Evolutionary conservation across 2,113 vertebrate species (phyloP).

Genomic region (Callipepla californica): DNA sequence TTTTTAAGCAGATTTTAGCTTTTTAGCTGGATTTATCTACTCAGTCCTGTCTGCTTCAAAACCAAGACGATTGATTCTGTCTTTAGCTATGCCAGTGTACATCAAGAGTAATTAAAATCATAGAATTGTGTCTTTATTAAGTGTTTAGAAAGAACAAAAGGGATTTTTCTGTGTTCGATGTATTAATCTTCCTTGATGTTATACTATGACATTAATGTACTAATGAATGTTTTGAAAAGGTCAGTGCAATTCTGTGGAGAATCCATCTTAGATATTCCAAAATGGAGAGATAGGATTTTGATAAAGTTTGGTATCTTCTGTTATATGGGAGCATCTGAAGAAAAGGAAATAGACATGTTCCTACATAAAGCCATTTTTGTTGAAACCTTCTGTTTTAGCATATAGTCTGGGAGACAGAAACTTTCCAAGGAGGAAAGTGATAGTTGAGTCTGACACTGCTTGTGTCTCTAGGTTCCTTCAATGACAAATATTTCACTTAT

Average conservation of each 20-base stretch:
- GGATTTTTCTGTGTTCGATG: background rate
- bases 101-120: background rate
- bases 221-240: background rate
- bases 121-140: background rate
- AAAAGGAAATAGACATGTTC: background rate
- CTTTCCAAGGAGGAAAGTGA: background rate
- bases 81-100: background rate
- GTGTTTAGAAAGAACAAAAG: background rate
- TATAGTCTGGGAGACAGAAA: background rate
- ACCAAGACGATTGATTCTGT: background rate
- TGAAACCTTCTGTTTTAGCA: background rate
- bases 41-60: background rate
- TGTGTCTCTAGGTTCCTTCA: background rate
- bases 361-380: background rate
- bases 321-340: background rate
- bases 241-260: background rate
- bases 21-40: background rate
- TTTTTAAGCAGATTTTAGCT: background rate
- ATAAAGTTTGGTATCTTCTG: background rate
- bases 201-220: background rate
- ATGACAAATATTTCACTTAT: background rate
- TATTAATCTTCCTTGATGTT: background rate
- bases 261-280: background rate
- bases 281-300: background rate
- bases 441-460: background rate